Percentiles rank a stretch among this genome's conserved stretches.
Conservation (phyloP, 2,797 vertebrate species). For the Smutsia temminckii region DNA sequence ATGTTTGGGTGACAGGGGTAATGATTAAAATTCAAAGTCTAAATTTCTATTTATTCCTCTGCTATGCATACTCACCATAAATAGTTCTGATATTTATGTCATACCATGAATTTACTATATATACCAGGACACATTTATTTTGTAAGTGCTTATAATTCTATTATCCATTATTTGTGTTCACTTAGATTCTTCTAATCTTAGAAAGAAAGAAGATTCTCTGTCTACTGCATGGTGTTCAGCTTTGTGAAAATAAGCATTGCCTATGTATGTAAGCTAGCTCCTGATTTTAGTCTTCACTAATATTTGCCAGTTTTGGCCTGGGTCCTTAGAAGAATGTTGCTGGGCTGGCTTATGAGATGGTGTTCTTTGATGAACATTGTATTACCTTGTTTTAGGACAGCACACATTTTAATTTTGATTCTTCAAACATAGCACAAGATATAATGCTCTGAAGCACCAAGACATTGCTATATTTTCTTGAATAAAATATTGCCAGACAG, state of each 20-base stretch:
- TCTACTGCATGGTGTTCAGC: not conserved
- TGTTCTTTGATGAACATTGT: not conserved
- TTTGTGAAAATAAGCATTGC: conserved; percentile 57
- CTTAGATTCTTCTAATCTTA: conserved; percentile 38
- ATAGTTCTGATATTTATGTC: not conserved
- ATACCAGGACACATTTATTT: not conserved
- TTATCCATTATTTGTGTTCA: not conserved
- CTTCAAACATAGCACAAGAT: not conserved
- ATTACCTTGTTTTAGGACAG: conserved; percentile 35
- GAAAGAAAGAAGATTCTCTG: conserved; percentile 45
- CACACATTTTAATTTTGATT: not conserved
- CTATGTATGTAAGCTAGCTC: not conserved
- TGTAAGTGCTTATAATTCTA: not conserved
- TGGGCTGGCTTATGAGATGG: conserved; percentile 9
- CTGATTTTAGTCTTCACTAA: conserved; percentile 20
- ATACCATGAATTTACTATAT: not conserved
- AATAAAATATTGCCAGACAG: not conserved
- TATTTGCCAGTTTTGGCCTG: conserved; percentile 53
- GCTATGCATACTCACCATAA: not conserved
- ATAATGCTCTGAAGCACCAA: conserved; percentile 11
- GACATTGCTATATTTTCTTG: not conserved
- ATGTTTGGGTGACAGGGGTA: not conserved
- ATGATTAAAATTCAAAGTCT: not conserved
- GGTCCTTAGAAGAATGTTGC: conserved; percentile 21
- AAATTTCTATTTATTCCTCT: not conserved